phyloP scores from a whole-genome alignment of 2,797 vertebrate species.

The Eupleurogrammus muticus region DNA sequence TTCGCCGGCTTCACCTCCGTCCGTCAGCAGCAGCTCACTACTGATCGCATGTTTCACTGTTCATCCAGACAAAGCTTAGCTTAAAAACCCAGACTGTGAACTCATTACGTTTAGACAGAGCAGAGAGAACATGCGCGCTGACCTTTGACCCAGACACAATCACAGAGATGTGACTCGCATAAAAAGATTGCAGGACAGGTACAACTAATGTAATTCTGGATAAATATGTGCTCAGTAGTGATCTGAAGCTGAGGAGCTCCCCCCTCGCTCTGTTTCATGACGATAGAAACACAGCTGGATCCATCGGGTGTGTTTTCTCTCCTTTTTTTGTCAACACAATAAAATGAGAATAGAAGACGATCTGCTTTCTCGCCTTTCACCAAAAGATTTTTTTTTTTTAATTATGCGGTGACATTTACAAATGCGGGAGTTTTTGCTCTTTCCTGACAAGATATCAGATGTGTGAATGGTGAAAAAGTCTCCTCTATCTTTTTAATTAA shows the following conservation, averaged over 20 bases:
- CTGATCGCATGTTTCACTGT: background rate
- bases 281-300: slow-evolving; percentile 22
- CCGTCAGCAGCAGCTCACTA: background rate
- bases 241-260: no score
- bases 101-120: background rate
- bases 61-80: background rate
- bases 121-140: background rate
- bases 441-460: slow-evolving; percentile 53
- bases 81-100: background rate
- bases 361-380: slow-evolving; percentile 23
- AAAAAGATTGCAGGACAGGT: background rate
- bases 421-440: slow-evolving; percentile 48
- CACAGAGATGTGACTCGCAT: slow-evolving; percentile 6
- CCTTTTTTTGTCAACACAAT: slow-evolving; percentile 6
- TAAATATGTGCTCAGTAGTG: slow-evolving; percentile 14
- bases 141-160: slow-evolving; percentile 10
- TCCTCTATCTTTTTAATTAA: slow-evolving; percentile 73
- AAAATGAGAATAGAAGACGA: slow-evolving; percentile 12
- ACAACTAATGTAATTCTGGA: slow-evolving; percentile 3
- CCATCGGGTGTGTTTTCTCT: slow-evolving; percentile 13
- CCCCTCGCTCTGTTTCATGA: slow-evolving; percentile 12
- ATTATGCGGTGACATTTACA: slow-evolving; percentile 64
- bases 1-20: background rate
- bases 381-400: slow-evolving; percentile 31
- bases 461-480: slow-evolving; percentile 23